A percentile compares a stretch with the other conserved stretches of the same genome.
phyloP scores from a whole-genome alignment of 2,797 vertebrate genomes.

The Ciconia nigra region DNA sequence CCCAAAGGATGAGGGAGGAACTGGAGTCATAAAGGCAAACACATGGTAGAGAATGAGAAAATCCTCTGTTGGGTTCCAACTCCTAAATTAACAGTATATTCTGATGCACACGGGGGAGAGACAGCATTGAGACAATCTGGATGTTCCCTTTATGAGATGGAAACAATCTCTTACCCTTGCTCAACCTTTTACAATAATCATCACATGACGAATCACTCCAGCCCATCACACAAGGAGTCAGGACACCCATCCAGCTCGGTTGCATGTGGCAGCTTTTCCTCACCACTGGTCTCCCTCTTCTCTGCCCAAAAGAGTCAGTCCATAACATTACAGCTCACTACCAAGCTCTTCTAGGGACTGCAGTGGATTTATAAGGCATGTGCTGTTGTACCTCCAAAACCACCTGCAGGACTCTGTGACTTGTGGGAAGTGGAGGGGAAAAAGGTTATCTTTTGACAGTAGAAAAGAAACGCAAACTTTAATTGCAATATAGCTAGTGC shows the following conservation, averaged over 20 bases:
- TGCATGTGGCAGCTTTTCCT: not conserved
- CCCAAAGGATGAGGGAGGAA: not conserved
- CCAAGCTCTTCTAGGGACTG: not conserved
- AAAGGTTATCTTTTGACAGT: not conserved
- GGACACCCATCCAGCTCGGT: not conserved
- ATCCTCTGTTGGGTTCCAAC: not conserved
- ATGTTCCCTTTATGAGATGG: not conserved
- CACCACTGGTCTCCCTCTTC: not conserved
- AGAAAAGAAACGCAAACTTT: not conserved
- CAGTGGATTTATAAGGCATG: not conserved
- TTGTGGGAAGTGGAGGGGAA: not conserved
- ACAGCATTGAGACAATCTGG: not conserved
- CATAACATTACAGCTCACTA: not conserved
- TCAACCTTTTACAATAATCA: not conserved
- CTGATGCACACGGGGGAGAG: not conserved
- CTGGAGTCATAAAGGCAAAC: conserved; percentile 11
- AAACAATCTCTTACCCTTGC: not conserved
- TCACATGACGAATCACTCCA: not conserved
- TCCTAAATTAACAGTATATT: conserved; percentile 15
- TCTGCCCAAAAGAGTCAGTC: not conserved
- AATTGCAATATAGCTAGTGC: not conserved
- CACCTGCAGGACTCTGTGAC: not conserved
- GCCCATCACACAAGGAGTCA: not conserved
- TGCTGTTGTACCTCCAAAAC: not conserved
- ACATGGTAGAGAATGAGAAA: conserved; percentile 14